Conservation (phyloP, 2,113 vertebrate species). For the Paraplagusia blochii region DNA sequence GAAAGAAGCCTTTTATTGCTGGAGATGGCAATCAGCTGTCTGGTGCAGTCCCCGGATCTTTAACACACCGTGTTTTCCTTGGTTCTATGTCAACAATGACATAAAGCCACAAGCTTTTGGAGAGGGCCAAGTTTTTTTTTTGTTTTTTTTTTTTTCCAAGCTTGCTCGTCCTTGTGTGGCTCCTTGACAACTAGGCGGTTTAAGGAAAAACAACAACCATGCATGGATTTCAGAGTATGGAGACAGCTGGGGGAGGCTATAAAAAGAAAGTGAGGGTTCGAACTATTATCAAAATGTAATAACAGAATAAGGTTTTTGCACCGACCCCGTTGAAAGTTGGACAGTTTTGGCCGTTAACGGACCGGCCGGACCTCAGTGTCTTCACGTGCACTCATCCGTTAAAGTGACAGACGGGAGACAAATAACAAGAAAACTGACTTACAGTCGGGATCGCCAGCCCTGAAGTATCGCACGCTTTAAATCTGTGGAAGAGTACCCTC, state of each 20-base stretch:
- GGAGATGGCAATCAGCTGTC: conserved; percentile 26
- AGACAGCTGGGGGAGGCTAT: background rate
- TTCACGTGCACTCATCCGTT: conserved; percentile 39
- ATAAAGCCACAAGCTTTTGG: conserved; percentile 10
- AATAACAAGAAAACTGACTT: conserved; percentile 48
- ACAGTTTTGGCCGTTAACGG: conserved; percentile 29
- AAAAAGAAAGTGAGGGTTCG: conserved; percentile 6
- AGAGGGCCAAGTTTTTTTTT: background rate
- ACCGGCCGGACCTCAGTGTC: conserved; percentile 33
- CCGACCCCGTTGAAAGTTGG: conserved; percentile 28
- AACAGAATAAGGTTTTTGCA: conserved; percentile 15
- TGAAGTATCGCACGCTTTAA: conserved; percentile 42
- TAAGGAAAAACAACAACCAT: conserved; percentile 3
- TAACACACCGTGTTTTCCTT: background rate
- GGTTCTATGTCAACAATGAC: conserved; percentile 15
- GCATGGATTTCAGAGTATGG: conserved; percentile 4
- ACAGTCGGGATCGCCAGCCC: conserved; percentile 40
- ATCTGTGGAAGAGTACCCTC: conserved; percentile 35
- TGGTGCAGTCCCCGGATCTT: conserved; percentile 2
- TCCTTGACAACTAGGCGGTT: conserved; percentile 21
- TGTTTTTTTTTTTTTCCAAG: no score
- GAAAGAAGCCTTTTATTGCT: conserved; percentile 30
- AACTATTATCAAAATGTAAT: conserved; percentile 11
- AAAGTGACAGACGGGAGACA: conserved; percentile 40
- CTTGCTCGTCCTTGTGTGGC: conserved; percentile 11